phyloP scores from a whole-genome alignment of 1,140 invertebrate species.

The honey bee (Apis mellifera) region Amel_HAv3.1 CM009941.2:11869001-11869500 shows the following conservation, averaged over 20 bases:
- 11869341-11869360: constrained; percentile 10
- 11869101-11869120: background rate
- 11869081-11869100: background rate
- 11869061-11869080: background rate
- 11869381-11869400: background rate
- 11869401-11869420: constrained; percentile 2
- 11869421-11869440: background rate
- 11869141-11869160: constrained; percentile 31
- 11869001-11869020: background rate
- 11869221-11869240: constrained; percentile 43
- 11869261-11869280: constrained; percentile 44
- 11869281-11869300: constrained; percentile 44
- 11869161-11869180: constrained; percentile 30
- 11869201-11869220: constrained; percentile 48
- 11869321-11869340: constrained; percentile 32
- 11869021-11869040: no score
- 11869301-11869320: constrained; percentile 45
- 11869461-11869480: no score
- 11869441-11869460: background rate
- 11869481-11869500: no score
- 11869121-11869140: background rate
- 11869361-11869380: constrained; percentile 31
- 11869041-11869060: no score
- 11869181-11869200: constrained; percentile 32
- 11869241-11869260: constrained; percentile 44